Base-by-base conservation (phyloP, 2,888 invertebrate genomes). In the Lobophora halterata region DNA sequence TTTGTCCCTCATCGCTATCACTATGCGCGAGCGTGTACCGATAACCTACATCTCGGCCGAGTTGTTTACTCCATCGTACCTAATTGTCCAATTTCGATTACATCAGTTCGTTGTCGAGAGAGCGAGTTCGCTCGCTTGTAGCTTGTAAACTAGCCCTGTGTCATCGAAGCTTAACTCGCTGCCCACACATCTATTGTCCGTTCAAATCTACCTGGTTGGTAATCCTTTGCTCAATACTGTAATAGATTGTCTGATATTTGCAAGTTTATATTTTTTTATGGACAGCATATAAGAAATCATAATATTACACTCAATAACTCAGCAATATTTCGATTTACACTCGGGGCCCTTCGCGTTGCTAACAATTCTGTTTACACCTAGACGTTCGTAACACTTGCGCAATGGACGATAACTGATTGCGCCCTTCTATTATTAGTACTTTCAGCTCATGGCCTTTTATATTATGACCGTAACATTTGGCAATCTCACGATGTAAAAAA, bases 21-120 rank as follows among this genome's bases (percentile, higher is more conserved):
- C 35, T 53, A 36, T 39, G 42, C 37, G 29, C 57, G 52, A 50
- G 53, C 52, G 49, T 57, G 61, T 61, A 44, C 59, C 52, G 76
- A 74, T 80, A 79, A 80, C 78, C 79, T 65, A 76, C 71, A 74
- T 76, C 66, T 67, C 53, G 52, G 48, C 57, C 60, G 52, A 61
- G 59, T 65, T 70, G 70, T 76, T 79, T 78, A 72, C 71, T 65
- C 56, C 63, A 65, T 64, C 61, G 54, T 47, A 55, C 58, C 63
- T 72, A 74, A 74, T 74, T 72, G 66, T 66, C 58, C 63, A 69
- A 71, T 78, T 65, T 68, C 49, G 61, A 62, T 80, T 76, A 75
- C 70, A 55, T 71, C 66, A 71, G 36, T 42, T 35, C 31, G 58
- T 60, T 55, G 54, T n/a, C n/a, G n/a, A n/a, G n/a, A n/a, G n/a